phyloP scores from a whole-genome alignment of 2,888 invertebrate species.

The Eurytoma californica region DNA sequence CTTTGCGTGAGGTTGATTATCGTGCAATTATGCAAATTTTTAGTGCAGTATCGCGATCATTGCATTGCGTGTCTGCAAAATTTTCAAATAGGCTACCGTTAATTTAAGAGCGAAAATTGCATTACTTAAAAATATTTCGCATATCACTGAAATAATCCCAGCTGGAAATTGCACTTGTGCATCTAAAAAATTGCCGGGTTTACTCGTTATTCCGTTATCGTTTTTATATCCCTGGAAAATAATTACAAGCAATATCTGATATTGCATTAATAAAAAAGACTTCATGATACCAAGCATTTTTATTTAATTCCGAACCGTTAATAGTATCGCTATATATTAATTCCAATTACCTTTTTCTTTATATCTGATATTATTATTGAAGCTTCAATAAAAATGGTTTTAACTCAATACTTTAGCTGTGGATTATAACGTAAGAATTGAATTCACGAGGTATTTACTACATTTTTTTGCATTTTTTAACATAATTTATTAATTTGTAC shows the following conservation, averaged over 20 bases:
- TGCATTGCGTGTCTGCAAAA: slow-evolving; percentile 26
- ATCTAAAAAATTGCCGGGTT: not conserved
- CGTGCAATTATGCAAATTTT: slow-evolving; percentile 39
- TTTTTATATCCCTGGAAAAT: slow-evolving; percentile 12
- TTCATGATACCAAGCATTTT: not conserved
- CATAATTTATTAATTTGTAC: no score
- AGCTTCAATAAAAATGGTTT: no score
- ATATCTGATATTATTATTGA: no score
- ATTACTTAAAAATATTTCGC: slow-evolving; percentile 9
- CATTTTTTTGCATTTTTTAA: no score
- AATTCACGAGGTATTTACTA: no score
- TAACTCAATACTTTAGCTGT: no score
- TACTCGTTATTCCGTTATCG: slow-evolving; percentile 1
- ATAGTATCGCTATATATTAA: no score
- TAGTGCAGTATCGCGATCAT: not conserved
- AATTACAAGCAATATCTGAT: slow-evolving; percentile 6
- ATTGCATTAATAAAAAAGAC: slow-evolving; percentile 1
- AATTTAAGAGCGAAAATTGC: slow-evolving; percentile 17
- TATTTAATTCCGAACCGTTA: no score
- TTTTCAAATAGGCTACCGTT: slow-evolving; percentile 11
- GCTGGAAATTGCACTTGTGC: not conserved
- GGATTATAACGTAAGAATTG: no score
- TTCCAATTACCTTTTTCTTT: no score
- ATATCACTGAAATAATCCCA: slow-evolving; percentile 6
- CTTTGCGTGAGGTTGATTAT: slow-evolving; percentile 39